Conservation (phyloP, 2,797 vertebrate genomes). For the Hemibagrus guttatus region DNA sequence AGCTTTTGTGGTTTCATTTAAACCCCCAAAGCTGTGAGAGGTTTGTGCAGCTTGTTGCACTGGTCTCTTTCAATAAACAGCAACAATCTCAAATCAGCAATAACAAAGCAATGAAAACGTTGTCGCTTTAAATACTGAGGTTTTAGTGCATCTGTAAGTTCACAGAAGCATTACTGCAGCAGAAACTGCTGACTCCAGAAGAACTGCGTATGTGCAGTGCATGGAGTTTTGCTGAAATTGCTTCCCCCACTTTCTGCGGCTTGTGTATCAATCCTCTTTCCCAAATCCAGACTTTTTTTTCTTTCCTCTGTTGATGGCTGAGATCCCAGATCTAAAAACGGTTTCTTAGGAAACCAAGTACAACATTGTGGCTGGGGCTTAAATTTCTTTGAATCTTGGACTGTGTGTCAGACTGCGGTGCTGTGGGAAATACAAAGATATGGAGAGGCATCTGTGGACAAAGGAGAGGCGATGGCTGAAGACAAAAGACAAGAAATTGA, state of each 20-base stretch:
- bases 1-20: slow-evolving; percentile 3
- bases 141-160: slow-evolving; percentile 9
- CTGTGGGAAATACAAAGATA: slow-evolving; percentile 5
- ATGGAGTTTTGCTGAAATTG: slow-evolving; percentile 20
- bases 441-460: slow-evolving; percentile 16
- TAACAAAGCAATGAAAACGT: not conserved
- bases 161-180: slow-evolving; percentile 20
- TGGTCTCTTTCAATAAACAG: slow-evolving; percentile 9
- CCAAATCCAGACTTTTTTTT: slow-evolving; percentile 36
- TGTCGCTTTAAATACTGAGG: not conserved
- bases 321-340: slow-evolving; percentile 46
- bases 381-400: slow-evolving; percentile 44
- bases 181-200: slow-evolving; percentile 42
- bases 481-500: not conserved
- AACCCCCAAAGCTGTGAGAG: not conserved
- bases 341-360: slow-evolving; percentile 60
- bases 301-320: slow-evolving; percentile 37
- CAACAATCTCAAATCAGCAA: not conserved
- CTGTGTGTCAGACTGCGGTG: slow-evolving; percentile 11
- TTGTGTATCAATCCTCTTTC: slow-evolving; percentile 46
- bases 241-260: slow-evolving; percentile 21
- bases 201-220: slow-evolving; percentile 10
- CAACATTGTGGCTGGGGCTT: slow-evolving; percentile 54
- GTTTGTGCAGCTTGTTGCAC: slow-evolving; percentile 3
- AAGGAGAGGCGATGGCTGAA: slow-evolving; percentile 1